phyloP scores from a whole-genome alignment of 2,888 invertebrate species.

The Melipona bicolor region DNA sequence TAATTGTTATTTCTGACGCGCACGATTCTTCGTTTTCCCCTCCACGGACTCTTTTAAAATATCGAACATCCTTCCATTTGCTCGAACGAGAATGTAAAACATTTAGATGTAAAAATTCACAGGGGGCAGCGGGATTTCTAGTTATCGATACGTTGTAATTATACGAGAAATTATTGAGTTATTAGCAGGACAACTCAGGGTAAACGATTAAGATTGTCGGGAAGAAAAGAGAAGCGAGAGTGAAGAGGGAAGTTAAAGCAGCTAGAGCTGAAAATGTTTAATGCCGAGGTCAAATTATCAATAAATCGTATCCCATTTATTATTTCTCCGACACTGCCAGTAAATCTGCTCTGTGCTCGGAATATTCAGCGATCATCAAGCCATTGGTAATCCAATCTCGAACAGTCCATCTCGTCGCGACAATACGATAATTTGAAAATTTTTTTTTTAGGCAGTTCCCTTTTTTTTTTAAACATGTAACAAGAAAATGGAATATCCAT shows the following conservation, averaged over 20 bases:
- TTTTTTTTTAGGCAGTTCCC: neutral
- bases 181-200: neutral
- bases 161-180: neutral
- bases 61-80: no score
- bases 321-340: conserved; percentile 22
- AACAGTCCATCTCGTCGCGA: neutral
- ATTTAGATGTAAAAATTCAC: no score
- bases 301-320: conserved; percentile 43
- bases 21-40: no score
- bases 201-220: no score
- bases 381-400: conserved; percentile 23
- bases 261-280: conserved; percentile 12
- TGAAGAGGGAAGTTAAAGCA: conserved; percentile 9
- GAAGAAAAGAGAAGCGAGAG: no score
- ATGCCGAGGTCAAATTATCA: conserved; percentile 21
- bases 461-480: neutral
- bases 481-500: neutral
- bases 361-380: conserved; percentile 35
- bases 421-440: neutral
- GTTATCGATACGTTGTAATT: no score
- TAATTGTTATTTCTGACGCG: no score
- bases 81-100: no score
- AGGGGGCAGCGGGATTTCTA: no score
- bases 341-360: conserved; percentile 10
- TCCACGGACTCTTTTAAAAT: no score